Percentiles rank a stretch among this genome's conserved stretches.
phyloP scores from a whole-genome alignment of 2,113 vertebrate species.

The Zapus hudsonius region DNA sequence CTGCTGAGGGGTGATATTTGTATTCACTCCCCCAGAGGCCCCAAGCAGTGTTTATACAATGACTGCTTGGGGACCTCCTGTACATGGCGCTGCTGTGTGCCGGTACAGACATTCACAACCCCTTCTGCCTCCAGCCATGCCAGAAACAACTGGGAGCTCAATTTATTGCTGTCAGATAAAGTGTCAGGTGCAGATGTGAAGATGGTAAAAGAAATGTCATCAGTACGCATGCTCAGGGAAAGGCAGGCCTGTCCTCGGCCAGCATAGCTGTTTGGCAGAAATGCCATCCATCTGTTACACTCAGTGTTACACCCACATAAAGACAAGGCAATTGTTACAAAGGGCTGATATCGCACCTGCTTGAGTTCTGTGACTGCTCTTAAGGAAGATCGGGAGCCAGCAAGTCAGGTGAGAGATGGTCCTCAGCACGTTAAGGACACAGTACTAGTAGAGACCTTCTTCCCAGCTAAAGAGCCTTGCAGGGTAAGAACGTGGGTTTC shows the following conservation, averaged over 20 bases:
- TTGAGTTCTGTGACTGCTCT: neutral
- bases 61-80: neutral
- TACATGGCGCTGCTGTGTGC: neutral
- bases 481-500: neutral
- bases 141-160: slow-evolving; percentile 44
- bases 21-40: neutral
- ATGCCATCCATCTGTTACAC: slow-evolving; percentile 24
- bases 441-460: rapidly evolving
- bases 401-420: neutral
- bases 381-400: neutral
- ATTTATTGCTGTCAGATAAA: slow-evolving; percentile 11
- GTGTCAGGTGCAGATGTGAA: slow-evolving; percentile 39
- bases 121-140: neutral
- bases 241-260: neutral
- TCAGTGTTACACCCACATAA: neutral
- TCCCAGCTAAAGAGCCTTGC: neutral
- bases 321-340: slow-evolving; percentile 21
- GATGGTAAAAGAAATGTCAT: slow-evolving; percentile 55
- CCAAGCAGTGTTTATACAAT: slow-evolving; percentile 39
- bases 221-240: neutral
- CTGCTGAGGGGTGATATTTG: neutral
- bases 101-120: neutral
- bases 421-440: neutral
- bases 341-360: neutral
- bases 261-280: slow-evolving; percentile 25